A percentile compares a stretch with the other conserved stretches of the same genome.
phyloP scores from a whole-genome alignment of 1,140 invertebrate genomes.

The Ephestia elutella region DNA sequence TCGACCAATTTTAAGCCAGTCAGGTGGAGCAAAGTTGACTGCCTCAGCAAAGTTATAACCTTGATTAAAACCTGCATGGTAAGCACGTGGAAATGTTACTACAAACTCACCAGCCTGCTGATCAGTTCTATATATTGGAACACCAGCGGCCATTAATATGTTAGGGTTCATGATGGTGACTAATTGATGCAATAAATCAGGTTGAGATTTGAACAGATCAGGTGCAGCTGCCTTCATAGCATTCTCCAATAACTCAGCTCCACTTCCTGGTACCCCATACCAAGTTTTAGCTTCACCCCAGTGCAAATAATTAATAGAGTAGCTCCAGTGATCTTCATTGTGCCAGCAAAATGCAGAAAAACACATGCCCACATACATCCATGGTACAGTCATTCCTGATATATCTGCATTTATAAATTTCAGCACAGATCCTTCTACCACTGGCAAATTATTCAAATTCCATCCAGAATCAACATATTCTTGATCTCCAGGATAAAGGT shows the following conservation, averaged over 20 bases:
- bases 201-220: conserved; percentile 96
- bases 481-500: conserved; percentile 84
- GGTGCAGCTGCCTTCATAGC: conserved; percentile 96
- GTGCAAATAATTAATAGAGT: conserved; percentile 99
- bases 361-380: conserved; percentile 99
- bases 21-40: conserved; percentile 99
- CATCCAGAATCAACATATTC: conserved; percentile 96
- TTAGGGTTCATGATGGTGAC: conserved; percentile 99
- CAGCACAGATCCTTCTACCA: conserved; percentile 93
- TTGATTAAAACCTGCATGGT: conserved; percentile 99
- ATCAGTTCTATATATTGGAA: conserved; percentile 86
- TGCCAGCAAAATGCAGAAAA: conserved; percentile 99
- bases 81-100: conserved; percentile 98
- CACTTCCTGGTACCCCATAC: conserved; percentile 96
- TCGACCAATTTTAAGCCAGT: conserved; percentile 97
- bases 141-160: conserved; percentile 90
- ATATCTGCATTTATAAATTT: conserved; percentile 98
- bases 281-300: conserved; percentile 94
- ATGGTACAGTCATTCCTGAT: conserved; percentile 98
- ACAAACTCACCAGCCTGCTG: conserved; percentile 99
- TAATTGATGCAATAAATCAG: conserved; percentile 97
- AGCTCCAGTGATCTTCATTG: conserved; percentile 99
- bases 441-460: conserved; percentile 99
- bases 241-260: conserved; percentile 94
- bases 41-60: conserved; percentile 99